These are phyloP conservation scores for Hedychridium roseum DNA, from an alignment of 2,888 invertebrate species.

Conservation along the genomic window DNA sequence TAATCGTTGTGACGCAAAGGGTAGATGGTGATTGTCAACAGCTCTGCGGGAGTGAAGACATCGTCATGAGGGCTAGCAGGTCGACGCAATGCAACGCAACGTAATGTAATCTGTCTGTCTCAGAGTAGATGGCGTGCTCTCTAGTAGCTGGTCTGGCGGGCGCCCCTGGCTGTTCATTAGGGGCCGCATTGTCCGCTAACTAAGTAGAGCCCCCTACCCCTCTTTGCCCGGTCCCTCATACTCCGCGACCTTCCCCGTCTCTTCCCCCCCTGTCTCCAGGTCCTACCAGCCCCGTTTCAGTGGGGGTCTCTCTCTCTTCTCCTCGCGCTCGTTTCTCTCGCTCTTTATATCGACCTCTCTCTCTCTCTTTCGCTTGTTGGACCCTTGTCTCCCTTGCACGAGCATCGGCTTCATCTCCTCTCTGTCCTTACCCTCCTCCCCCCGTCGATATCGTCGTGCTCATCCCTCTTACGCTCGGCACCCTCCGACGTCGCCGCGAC, in stretches of 20 bases:
- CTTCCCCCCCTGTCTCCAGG: slow-evolving; percentile 29
- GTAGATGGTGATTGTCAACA: too few relatives aligned
- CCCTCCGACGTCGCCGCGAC: slow-evolving; percentile 4
- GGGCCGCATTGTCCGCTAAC: slow-evolving; percentile 64
- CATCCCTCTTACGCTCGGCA: not conserved
- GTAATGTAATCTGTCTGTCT: slow-evolving; percentile 59
- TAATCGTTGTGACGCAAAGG: too few relatives aligned
- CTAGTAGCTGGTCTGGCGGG: slow-evolving; percentile 52
- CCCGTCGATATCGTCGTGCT: too few relatives aligned
- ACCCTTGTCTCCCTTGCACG: slow-evolving; percentile 18
- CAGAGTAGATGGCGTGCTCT: slow-evolving; percentile 53
- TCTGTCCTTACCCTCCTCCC: not conserved
- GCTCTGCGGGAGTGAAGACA: too few relatives aligned
- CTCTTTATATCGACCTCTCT: slow-evolving; percentile 13
- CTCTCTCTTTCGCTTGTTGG: slow-evolving; percentile 14
- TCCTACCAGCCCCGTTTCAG: slow-evolving; percentile 1
- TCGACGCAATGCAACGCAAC: slow-evolving; percentile 45
- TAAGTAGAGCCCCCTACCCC: slow-evolving; percentile 57
- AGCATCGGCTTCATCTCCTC: slow-evolving; percentile 4
- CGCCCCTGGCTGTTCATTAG: slow-evolving; percentile 64
- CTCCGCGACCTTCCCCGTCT: slow-evolving; percentile 31
- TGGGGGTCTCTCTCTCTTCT: slow-evolving; percentile 15
- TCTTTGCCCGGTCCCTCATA: slow-evolving; percentile 31
- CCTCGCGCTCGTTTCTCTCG: slow-evolving; percentile 14
- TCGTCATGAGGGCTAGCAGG: too few relatives aligned